phyloP scores from a whole-genome alignment of 2,797 vertebrate genomes.

The Neosilurus hyrtlii region DNA sequence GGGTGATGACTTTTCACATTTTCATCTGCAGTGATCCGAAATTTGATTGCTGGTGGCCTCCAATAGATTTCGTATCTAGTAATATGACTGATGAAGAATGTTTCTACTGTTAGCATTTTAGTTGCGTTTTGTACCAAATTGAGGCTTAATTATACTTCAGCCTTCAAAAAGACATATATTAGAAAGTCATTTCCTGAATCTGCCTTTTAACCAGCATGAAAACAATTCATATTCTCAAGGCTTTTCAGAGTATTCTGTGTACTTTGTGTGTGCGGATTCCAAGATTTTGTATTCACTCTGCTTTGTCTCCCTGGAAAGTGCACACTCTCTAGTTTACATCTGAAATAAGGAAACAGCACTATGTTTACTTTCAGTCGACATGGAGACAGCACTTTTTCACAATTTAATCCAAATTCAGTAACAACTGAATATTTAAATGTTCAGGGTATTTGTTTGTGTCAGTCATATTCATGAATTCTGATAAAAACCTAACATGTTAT shows the following conservation, averaged over 20 bases:
- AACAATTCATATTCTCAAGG: slow-evolving; percentile 26
- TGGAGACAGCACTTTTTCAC: not conserved
- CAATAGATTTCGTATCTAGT: not conserved
- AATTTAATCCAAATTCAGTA: not conserved
- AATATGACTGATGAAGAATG: not conserved
- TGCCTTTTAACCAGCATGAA: slow-evolving; percentile 11
- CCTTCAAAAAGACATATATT: not conserved
- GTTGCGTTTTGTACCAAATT: not conserved
- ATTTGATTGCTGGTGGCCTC: not conserved
- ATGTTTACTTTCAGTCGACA: not conserved
- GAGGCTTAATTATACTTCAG: not conserved
- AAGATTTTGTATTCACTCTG: slow-evolving; percentile 25
- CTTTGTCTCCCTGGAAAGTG: not conserved
- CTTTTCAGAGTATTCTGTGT: slow-evolving; percentile 24
- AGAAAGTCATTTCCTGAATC: not conserved
- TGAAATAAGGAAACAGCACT: not conserved
- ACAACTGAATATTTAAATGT: not conserved
- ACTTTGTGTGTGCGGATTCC: not conserved
- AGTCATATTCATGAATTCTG: not conserved
- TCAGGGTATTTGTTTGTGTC: not conserved
- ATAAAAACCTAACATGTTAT: not conserved
- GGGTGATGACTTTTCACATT: not conserved
- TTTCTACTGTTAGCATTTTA: not conserved
- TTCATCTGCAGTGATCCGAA: not conserved
- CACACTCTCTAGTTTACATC: not conserved